Evolutionary conservation across 2,113 vertebrate species (phyloP).

Genomic region (Emydura subglobosa): DNA sequence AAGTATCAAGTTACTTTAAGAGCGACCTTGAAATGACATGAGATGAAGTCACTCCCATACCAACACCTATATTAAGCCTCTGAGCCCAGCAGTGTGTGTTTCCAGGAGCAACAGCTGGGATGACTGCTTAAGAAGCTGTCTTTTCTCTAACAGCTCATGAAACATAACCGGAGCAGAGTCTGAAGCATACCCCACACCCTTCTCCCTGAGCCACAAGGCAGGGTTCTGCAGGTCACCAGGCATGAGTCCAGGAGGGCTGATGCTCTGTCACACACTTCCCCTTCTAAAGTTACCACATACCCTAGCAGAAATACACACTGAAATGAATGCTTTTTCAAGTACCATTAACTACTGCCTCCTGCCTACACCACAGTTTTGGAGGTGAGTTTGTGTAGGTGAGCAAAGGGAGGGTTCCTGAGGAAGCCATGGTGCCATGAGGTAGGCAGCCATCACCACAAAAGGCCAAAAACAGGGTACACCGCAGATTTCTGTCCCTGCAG

Average conservation of each 20-base stretch:
- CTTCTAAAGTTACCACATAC: neutral
- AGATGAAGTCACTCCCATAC: neutral
- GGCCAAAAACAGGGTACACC: neutral
- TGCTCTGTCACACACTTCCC: neutral
- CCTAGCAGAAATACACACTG: neutral
- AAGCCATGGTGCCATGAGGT: neutral
- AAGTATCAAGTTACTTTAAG: neutral
- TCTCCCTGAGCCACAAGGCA: neutral
- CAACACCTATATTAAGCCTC: neutral
- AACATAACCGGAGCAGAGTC: accelerated
- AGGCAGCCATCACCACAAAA: neutral
- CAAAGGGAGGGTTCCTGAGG: neutral
- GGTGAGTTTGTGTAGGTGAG: neutral
- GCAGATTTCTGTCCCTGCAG: neutral
- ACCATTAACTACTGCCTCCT: neutral
- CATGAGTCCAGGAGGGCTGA: neutral
- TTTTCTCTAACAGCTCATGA: neutral
- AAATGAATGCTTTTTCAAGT: neutral
- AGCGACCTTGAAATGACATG: accelerated
- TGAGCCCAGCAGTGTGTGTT: accelerated
- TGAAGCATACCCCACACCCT: neutral
- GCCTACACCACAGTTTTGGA: accelerated
- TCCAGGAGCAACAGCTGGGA: neutral
- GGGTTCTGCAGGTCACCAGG: neutral
- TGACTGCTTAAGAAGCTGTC: accelerated